Percentiles rank a stretch among this genome's conserved stretches.
Evolutionary conservation across 2,113 vertebrate genomes (phyloP).

Genomic region (Acrocephalus arundinaceus): DNA sequence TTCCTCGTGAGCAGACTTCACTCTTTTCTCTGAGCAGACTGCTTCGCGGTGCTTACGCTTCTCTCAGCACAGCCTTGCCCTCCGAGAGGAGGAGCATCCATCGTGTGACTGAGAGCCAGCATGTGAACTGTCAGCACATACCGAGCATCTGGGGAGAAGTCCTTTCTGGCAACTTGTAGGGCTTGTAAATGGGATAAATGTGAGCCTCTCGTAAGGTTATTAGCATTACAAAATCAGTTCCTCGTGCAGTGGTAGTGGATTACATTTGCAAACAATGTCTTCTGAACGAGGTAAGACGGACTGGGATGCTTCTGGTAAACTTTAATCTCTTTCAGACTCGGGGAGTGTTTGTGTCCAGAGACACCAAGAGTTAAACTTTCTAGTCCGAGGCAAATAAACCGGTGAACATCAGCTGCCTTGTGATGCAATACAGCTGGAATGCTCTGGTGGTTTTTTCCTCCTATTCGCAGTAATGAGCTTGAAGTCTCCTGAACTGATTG

Average conservation of each 20-base stretch:
- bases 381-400: background rate
- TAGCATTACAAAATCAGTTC: background rate
- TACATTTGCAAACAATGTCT: conserved; percentile 26
- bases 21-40: background rate
- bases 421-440: conserved; percentile 55
- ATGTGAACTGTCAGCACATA: background rate
- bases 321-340: background rate
- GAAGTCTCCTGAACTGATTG: background rate
- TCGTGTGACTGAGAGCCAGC: background rate
- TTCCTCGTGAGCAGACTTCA: background rate
- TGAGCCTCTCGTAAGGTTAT: background rate
- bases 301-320: background rate
- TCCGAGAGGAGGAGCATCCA: conserved; percentile 37
- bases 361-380: background rate
- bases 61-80: background rate
- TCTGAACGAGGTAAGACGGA: conserved; percentile 60
- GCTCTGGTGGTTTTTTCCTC: conserved; percentile 3
- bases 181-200: background rate
- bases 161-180: background rate
- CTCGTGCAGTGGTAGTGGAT: background rate
- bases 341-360: background rate
- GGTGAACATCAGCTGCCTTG: conserved; percentile 32
- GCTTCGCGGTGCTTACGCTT: background rate
- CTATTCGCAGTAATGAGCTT: background rate
- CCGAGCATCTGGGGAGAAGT: background rate